These are phyloP conservation scores for Drosophila fungiperda DNA, from an alignment of 2,888 invertebrate genomes.

Conservation along the genomic window DNA sequence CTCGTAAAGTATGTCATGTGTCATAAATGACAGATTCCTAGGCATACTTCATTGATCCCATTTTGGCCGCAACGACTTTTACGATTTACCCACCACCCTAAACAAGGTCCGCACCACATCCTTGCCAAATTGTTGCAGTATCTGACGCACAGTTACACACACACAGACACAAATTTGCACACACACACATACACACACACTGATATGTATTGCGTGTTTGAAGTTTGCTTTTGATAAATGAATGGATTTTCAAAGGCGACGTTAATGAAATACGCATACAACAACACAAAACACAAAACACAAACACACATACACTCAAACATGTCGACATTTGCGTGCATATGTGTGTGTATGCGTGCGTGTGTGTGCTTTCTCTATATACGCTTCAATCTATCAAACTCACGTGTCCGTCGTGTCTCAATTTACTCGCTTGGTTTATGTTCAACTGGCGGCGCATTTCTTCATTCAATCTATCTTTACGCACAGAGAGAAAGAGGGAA, in stretches of 20 bases:
- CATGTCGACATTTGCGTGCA: slow-evolving; percentile 12
- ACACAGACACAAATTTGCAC: slow-evolving; percentile 11
- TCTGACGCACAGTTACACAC: slow-evolving; percentile 45
- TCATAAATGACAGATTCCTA: slow-evolving; percentile 82
- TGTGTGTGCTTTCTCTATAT: slow-evolving; percentile 40
- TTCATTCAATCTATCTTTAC: neutral
- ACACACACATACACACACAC: slow-evolving; percentile 19
- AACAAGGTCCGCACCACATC: slow-evolving; percentile 14
- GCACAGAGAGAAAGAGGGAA: neutral
- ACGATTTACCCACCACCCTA: slow-evolving; percentile 40
- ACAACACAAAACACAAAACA: slow-evolving; percentile 14
- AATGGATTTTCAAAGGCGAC: slow-evolving; percentile 79
- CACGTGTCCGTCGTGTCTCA: slow-evolving; percentile 79
- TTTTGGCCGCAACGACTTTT: slow-evolving; percentile 67
- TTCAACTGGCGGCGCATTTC: slow-evolving; percentile 56
- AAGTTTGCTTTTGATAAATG: slow-evolving; percentile 78
- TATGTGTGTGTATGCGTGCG: slow-evolving; percentile 16
- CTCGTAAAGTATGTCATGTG: slow-evolving; percentile 80
- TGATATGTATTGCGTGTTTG: slow-evolving; percentile 63
- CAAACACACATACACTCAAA: slow-evolving; percentile 16
- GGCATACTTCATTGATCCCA: slow-evolving; percentile 79
- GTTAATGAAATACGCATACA: slow-evolving; percentile 78
- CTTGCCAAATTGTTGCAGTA: slow-evolving; percentile 71
- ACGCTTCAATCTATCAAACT: slow-evolving; percentile 78
- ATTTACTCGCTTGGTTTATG: slow-evolving; percentile 77